Base-by-base conservation (phyloP, 2,797 vertebrate genomes). In the Melanotaenia maccullochi region DNA sequence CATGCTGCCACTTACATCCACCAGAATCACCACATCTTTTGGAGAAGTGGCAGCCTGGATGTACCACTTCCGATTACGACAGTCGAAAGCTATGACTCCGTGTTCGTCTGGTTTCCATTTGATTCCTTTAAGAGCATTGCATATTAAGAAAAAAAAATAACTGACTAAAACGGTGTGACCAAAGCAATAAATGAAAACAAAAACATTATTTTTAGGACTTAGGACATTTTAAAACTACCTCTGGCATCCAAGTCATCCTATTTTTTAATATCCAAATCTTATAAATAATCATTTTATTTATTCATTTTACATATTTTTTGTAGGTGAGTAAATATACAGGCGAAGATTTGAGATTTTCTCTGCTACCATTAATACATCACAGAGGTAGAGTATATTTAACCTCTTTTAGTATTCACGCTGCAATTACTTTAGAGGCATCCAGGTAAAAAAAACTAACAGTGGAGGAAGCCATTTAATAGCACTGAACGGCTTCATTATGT, bases 31-130 rank as follows among this genome's bases (percentile, higher is more conserved):
- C 59, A 99, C 96, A 5, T 99, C 96, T 90, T 99, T 99, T 0
- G 98, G 98, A 77, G 98, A 99, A 60, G 98, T 99, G 22, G 98
- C 98, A 55, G 98, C 98, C 90, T 99, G 98, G 87, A 99, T 99
- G 70, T 99, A 99, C 97, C 97, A 99, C 94, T 99, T 99, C 82
- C 97, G 93, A 92, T 99, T 99, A 71, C 97, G 96, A 82, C 97
- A 99, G 92, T 99, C 97, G 87, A 99, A 99, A 1, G 97, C 97
- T 88, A 99, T 99, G 64, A 99, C 97, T 68, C 97, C 97, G 28
- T 99, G 97, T 85, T 98, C 97, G 88, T 99, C 97, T 11, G 97
- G 97, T 75, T 97, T 96, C 97, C 97, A 99, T 87, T 99, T 99
- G 93, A 98, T 97, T 79, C 97, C 97, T 99, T 85, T 5, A 81